Evolutionary conservation across 1,140 invertebrate genomes (phyloP).

Genomic region (Holcopasites calliopsidis): DNA sequence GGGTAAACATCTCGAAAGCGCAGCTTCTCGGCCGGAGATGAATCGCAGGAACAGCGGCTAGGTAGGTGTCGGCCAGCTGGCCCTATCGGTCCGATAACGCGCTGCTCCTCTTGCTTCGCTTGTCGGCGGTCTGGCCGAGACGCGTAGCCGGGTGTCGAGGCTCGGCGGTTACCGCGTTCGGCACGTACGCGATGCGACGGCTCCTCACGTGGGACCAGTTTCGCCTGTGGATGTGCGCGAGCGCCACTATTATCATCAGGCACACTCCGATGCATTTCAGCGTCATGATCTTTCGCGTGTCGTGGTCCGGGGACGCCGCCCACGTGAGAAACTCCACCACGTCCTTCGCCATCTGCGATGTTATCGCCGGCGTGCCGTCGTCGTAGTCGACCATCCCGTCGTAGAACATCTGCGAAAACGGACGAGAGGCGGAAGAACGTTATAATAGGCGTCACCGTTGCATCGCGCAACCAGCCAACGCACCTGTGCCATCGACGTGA

Average conservation of each 20-base stretch:
- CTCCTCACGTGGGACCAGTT: slow-evolving; percentile 32
- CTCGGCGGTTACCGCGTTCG: background rate
- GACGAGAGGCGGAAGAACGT: background rate
- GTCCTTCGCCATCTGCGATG: slow-evolving; percentile 97
- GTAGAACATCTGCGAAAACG: slow-evolving; percentile 72
- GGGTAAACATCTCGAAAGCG: too few species aligned
- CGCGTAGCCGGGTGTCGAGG: background rate
- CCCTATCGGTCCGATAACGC: background rate
- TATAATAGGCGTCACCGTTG: background rate
- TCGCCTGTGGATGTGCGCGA: slow-evolving; percentile 86
- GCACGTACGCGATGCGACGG: slow-evolving; percentile 35
- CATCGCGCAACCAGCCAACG: background rate
- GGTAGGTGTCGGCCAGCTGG: too few species aligned
- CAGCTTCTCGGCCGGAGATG: too few species aligned
- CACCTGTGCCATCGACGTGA: slow-evolving; percentile 96
- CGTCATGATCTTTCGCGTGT: slow-evolving; percentile 90
- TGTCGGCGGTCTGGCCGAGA: background rate
- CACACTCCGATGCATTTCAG: slow-evolving; percentile 88
- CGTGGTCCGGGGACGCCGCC: slow-evolving; percentile 94
- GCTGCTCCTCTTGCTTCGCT: background rate
- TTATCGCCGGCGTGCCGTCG: slow-evolving; percentile 94
- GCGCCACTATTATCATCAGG: slow-evolving; percentile 75
- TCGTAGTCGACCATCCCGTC: slow-evolving; percentile 88
- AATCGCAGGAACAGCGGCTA: too few species aligned
- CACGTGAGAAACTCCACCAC: slow-evolving; percentile 95